Percentiles rank a stretch among this genome's conserved stretches.
Conservation (phyloP, 2,113 vertebrate species). For the Misgurnus mizolepis region DNA sequence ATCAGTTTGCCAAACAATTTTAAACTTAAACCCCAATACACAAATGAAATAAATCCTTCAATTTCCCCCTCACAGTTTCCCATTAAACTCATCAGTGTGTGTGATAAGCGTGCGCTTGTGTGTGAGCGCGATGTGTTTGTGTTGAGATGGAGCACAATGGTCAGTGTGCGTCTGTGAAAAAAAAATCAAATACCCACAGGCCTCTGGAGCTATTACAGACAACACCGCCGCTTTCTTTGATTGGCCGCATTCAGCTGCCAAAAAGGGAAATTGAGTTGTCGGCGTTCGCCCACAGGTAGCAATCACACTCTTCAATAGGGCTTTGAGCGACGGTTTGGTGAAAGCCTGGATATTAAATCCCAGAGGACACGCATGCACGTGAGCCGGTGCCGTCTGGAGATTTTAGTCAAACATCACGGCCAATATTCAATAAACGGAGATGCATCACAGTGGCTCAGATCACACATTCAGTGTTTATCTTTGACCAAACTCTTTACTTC, state of each 20-base stretch:
- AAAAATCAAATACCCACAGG: constrained; percentile 52
- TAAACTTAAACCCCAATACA: constrained; percentile 12
- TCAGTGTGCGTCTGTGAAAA: neutral
- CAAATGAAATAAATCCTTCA: constrained; percentile 4
- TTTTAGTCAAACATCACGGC: neutral
- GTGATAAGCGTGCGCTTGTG: constrained; percentile 26
- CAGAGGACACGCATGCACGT: constrained; percentile 34
- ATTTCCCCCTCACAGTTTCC: neutral
- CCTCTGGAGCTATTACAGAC: constrained; percentile 67
- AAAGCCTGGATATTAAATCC: constrained; percentile 52
- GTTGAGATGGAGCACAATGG: constrained; percentile 23
- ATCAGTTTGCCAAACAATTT: constrained; percentile 24
- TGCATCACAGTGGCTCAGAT: neutral
- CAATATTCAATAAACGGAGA: neutral
- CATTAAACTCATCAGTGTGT: constrained; percentile 12
- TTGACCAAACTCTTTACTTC: neutral
- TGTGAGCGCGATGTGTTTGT: constrained; percentile 13
- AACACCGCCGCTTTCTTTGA: constrained; percentile 67
- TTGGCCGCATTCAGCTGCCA: constrained; percentile 73
- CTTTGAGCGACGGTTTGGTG: constrained; percentile 42
- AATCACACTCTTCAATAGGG: constrained; percentile 63
- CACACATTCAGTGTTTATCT: neutral
- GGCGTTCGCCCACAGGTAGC: constrained; percentile 70
- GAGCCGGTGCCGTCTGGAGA: neutral
- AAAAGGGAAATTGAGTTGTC: constrained; percentile 73